A percentile compares a stretch with the other conserved stretches of the same genome.
These are phyloP conservation scores for Diglossa brunneiventris DNA, from an alignment of 2,113 vertebrate genomes.

Conservation along the genomic window DNA sequence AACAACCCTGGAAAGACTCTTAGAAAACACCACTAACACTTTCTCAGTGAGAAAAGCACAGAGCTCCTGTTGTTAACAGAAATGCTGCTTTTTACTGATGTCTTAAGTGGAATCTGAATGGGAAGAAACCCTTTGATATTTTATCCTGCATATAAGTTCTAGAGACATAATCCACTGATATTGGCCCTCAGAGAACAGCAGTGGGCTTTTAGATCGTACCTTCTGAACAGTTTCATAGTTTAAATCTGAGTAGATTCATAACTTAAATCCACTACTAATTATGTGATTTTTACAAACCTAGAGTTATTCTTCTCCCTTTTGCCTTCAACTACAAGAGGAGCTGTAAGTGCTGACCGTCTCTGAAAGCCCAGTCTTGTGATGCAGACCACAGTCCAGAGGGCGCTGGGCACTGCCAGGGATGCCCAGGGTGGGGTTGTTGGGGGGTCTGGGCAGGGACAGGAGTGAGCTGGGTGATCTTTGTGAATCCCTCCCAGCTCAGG, in stretches of 20 bases:
- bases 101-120: neutral
- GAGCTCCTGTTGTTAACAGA: neutral
- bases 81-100: neutral
- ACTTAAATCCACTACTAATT: neutral
- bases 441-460: rapidly evolving
- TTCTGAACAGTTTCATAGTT: neutral
- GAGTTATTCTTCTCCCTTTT: neutral
- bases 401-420: neutral
- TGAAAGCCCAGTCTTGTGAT: neutral
- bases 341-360: neutral
- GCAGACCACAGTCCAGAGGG: neutral
- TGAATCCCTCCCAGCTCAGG: neutral
- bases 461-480: rapidly evolving
- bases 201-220: neutral
- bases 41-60: neutral
- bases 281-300: neutral
- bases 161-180: neutral
- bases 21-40: neutral
- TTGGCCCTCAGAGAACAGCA: neutral
- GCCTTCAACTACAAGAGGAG: neutral
- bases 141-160: neutral
- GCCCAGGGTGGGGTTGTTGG: neutral
- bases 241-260: neutral
- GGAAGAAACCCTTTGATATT: neutral
- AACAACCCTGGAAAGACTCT: neutral